Evolutionary conservation across 2,888 invertebrate species (phyloP), one percentile per base, ranked within the genome.

Genomic region (Ellobium chinense): DNA sequence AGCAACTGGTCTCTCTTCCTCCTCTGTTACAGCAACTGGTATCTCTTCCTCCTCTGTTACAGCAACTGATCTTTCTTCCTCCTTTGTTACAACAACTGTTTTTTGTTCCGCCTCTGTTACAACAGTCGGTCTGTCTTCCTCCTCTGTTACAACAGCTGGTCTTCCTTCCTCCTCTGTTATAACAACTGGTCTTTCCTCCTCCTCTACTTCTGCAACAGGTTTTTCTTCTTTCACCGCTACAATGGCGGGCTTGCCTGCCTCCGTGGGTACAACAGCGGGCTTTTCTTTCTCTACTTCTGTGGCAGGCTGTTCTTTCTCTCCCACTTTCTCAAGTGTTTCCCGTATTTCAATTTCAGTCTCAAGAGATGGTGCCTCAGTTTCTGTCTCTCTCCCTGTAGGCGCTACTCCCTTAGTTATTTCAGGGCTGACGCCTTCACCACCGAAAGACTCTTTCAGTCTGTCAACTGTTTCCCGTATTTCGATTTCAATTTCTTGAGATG

Each of bases 71-170:
- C 21, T 12, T 5, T 12, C 4, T 21, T 62, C 60, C 29, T 62
- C 60, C 29, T 12, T 29, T 62, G 24, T 14, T 9, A 27, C 29
- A 27, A 27, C 3, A 5, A n/a, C 2, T 14, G 2, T 21, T 12
- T 66, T 7, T 36, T 34, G n/a, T 31, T 7, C 12, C n/a, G 31
- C 66, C n/a, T 31, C 34, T 66, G 21, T 18, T 66, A 34, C 66
- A 36, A n/a, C 2, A n/a, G n/a, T 27, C 4, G 21, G 2, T 36
- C n/a, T 21, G 36, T 66, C 37, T 37, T 66, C 31, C 18, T 65
- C 37, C 66, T 78, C 75, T 29, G 68, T 75, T 14, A 80, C 63
- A 54, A 63, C 54, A 63, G 77, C 14, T 62, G 63, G 68, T n/a
- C 78, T 66, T 63, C 78, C 74, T 68, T 78, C 76, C n/a, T n/a